phyloP scores from a whole-genome alignment of 2,113 vertebrate species.

The Numida meleagris region DNA sequence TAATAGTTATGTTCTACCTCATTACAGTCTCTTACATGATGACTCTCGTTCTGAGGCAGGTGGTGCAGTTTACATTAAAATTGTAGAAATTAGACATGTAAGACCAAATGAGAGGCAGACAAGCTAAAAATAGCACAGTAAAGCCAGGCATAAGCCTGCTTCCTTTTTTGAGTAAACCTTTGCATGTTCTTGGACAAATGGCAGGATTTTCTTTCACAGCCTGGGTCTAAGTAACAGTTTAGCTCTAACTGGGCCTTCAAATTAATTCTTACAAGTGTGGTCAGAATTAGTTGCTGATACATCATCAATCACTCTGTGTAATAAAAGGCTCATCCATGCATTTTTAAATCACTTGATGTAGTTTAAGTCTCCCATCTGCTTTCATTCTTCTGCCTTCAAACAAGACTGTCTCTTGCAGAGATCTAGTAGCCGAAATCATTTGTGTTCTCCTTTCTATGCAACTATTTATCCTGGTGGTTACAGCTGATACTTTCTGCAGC shows the following conservation, averaged over 20 bases:
- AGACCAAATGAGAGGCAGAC: background rate
- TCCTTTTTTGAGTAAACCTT: background rate
- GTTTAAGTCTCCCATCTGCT: slow-evolving; percentile 64
- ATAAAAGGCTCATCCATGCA: slow-evolving; percentile 56
- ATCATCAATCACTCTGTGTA: slow-evolving; percentile 8
- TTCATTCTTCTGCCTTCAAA: slow-evolving; percentile 60
- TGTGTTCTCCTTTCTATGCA: slow-evolving; percentile 13
- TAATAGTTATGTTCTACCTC: background rate
- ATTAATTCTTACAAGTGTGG: slow-evolving; percentile 24
- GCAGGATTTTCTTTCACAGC: background rate
- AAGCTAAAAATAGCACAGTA: background rate
- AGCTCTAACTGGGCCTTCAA: background rate
- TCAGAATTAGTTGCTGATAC: background rate
- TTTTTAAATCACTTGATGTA: slow-evolving; percentile 54
- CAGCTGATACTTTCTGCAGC: background rate
- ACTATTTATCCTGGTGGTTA: background rate
- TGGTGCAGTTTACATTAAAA: background rate
- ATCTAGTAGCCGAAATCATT: slow-evolving; percentile 2
- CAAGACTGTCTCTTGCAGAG: slow-evolving; percentile 44
- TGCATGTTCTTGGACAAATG: background rate
- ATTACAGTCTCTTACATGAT: background rate
- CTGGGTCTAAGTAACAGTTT: background rate
- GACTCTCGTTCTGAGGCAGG: background rate
- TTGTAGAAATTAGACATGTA: background rate
- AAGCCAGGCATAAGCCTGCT: background rate